phyloP scores from a whole-genome alignment of 2,888 invertebrate genomes.

The Vannuccia rotundouncinata region DNA sequence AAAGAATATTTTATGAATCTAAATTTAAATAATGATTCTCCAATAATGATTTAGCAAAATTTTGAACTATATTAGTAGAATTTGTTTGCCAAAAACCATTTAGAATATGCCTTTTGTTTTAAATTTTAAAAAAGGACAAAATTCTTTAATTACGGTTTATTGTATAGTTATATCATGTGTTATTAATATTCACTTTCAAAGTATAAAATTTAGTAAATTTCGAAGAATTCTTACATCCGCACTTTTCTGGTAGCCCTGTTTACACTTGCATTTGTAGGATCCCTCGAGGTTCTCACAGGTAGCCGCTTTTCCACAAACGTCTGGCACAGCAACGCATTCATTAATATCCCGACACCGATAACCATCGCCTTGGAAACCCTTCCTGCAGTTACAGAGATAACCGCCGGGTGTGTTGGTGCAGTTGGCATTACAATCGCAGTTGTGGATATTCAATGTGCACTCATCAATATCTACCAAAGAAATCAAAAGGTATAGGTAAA shows the following conservation, averaged over 20 bases:
- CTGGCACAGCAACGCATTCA: conserved; percentile 11
- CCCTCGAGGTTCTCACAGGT: conserved; percentile 29
- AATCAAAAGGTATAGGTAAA: no score
- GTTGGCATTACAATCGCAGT: conserved; percentile 14
- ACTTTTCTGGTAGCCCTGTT: neutral
- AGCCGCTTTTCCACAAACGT: neutral
- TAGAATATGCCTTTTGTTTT: no score
- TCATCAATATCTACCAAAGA: conserved; percentile 28
- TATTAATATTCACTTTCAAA: neutral
- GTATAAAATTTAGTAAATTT: no score
- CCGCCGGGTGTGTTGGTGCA: conserved; percentile 24
- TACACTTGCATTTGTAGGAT: neutral
- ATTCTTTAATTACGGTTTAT: neutral
- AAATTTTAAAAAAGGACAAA: no score
- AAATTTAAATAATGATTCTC: no score
- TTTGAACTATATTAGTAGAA: no score
- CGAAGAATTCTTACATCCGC: neutral
- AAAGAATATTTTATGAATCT: no score
- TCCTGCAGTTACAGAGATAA: neutral
- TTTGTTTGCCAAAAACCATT: no score
- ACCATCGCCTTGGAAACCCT: conserved; percentile 20
- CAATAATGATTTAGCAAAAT: no score
- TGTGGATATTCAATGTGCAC: neutral
- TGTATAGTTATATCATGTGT: neutral
- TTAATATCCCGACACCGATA: conserved; percentile 25